Evolutionary conservation across 2,888 invertebrate genomes (phyloP).

Genomic region (Zelleria hepariella): DNA sequence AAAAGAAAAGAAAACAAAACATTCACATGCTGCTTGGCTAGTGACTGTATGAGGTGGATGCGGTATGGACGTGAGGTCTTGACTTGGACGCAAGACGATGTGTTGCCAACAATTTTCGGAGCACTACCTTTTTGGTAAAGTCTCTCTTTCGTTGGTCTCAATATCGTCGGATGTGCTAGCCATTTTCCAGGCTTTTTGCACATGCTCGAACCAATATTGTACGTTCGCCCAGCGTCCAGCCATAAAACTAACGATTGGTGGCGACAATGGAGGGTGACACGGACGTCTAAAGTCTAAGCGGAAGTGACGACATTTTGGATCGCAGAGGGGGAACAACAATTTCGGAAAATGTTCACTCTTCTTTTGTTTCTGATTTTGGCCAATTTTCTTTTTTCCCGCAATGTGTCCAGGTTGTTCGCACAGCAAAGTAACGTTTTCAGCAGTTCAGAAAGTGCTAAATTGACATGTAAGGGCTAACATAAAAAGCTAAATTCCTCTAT

Average conservation of each 20-base stretch:
- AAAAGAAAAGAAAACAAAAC: conserved; percentile 72
- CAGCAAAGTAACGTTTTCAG: conserved; percentile 39
- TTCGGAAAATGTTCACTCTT: neutral
- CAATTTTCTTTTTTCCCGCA: conserved; percentile 33
- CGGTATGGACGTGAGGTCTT: conserved; percentile 43
- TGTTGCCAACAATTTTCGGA: neutral
- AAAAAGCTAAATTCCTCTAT: conserved; percentile 22
- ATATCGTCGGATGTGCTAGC: neutral
- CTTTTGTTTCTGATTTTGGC: neutral
- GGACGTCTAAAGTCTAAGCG: conserved; percentile 58
- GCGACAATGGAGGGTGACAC: conserved; percentile 31
- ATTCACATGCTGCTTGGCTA: conserved; percentile 72
- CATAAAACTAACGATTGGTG: conserved; percentile 37
- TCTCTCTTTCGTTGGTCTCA: neutral
- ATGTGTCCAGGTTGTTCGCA: conserved; percentile 40
- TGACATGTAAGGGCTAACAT: conserved; percentile 22
- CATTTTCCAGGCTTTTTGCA: neutral
- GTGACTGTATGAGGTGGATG: conserved; percentile 54
- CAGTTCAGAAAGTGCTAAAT: conserved; percentile 11
- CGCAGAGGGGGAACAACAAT: conserved; percentile 40
- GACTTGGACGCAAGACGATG: neutral
- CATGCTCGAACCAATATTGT: too few relatives aligned
- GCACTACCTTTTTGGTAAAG: neutral
- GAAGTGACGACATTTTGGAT: conserved; percentile 33
- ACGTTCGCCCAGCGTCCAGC: conserved; percentile 27